Percentiles rank a stretch among this genome's conserved stretches.
Evolutionary conservation across 2,113 vertebrate genomes (phyloP).

Genomic region (Zeus faber): DNA sequence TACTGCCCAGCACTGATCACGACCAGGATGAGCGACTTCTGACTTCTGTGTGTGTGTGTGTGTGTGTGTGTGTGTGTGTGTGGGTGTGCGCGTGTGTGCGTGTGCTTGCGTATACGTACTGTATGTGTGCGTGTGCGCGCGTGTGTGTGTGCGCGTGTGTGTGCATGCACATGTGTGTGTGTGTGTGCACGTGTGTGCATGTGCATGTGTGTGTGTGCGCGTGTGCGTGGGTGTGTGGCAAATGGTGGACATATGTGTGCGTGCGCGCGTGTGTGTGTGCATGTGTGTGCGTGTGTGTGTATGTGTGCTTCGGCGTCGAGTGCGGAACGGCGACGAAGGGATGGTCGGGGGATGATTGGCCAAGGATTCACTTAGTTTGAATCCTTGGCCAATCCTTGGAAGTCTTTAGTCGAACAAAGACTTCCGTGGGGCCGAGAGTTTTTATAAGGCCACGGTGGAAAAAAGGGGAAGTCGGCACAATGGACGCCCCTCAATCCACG

Average conservation of each 20-base stretch:
- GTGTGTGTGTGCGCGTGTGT: conserved; percentile 5
- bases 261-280: neutral
- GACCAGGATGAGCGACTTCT: too few species aligned
- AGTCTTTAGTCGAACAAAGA: too few species aligned
- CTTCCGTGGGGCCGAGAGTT: too few species aligned
- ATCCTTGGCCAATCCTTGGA: too few species aligned
- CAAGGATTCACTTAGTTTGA: too few species aligned
- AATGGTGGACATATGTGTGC: neutral
- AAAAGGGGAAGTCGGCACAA: too few species aligned
- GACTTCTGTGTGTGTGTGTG: too few species aligned
- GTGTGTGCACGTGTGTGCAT: neutral
- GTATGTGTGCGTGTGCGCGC: neutral
- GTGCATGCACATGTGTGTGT: neutral
- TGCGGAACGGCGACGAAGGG: conserved; percentile 15
- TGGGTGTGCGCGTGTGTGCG: conserved; percentile 14
- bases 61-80: conserved; percentile 8
- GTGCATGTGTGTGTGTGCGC: neutral
- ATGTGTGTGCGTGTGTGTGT: neutral
- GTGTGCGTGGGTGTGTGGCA: neutral
- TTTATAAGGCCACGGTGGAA: too few species aligned
- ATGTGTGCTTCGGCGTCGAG: neutral
- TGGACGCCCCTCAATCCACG: too few species aligned
- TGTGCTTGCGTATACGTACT: too few species aligned
- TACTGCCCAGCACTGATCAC: too few species aligned
- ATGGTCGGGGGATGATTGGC: conserved; percentile 1